A percentile compares a stretch with the other conserved stretches of the same genome.
phyloP scores from a whole-genome alignment of 2,113 vertebrate genomes.

The Semnornis frantzii region DNA sequence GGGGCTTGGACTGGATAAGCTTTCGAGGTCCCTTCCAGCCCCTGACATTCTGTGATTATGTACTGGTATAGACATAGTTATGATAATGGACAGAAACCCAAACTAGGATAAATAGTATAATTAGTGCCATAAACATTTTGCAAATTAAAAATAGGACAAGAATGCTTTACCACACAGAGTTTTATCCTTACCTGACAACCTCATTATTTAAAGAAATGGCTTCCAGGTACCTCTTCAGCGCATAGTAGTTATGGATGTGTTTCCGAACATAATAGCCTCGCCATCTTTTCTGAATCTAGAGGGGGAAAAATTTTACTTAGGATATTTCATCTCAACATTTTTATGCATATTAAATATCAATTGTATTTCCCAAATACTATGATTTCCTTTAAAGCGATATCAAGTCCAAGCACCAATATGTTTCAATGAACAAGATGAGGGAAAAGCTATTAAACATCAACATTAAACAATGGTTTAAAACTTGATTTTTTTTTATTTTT shows the following conservation, averaged over 20 bases:
- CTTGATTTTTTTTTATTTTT: too few species aligned
- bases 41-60: too few species aligned
- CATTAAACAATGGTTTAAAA: too few species aligned
- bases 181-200: conserved; percentile 84
- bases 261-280: conserved; percentile 87
- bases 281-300: conserved; percentile 91
- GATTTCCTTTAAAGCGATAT: background rate
- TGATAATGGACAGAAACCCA: background rate
- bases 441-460: background rate
- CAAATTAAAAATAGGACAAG: conserved; percentile 20
- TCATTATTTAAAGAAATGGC: conserved; percentile 82
- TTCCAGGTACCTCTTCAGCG: conserved; percentile 85
- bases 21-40: too few species aligned
- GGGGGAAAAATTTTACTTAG: conserved; percentile 55
- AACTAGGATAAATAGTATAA: background rate
- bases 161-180: background rate
- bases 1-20: too few species aligned
- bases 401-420: background rate
- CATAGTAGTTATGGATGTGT: conserved; percentile 88
- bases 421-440: background rate
- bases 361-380: background rate
- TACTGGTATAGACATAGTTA: background rate
- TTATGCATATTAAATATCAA: background rate
- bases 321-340: background rate
- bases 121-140: conserved; percentile 8